Conservation (phyloP, 1,140 invertebrate genomes). For the Apis cerana region DNA sequence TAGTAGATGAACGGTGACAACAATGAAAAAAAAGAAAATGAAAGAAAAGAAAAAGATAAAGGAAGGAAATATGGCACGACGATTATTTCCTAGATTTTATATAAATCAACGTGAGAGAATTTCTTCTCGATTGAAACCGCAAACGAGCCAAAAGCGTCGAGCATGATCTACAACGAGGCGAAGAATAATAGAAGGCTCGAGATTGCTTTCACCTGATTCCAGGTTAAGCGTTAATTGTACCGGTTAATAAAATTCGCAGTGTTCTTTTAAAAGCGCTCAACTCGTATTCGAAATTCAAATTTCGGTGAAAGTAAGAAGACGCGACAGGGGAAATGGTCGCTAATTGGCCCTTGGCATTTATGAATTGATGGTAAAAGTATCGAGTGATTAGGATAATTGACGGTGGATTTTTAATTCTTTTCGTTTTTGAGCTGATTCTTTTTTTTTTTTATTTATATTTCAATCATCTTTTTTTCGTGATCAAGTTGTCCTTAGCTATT, state of each 20-base stretch:
- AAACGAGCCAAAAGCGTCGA: background rate
- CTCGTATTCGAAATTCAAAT: slow-evolving; percentile 43
- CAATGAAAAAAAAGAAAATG: background rate
- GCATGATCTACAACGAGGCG: slow-evolving; percentile 1
- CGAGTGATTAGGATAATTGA: too few relatives aligned
- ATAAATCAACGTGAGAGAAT: slow-evolving; percentile 16
- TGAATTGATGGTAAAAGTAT: background rate
- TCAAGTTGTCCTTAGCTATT: too few relatives aligned
- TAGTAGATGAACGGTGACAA: background rate
- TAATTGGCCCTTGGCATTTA: background rate
- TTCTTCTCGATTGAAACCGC: background rate
- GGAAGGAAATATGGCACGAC: background rate
- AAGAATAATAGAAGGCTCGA: slow-evolving; percentile 34
- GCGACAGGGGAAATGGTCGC: background rate
- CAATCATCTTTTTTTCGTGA: too few relatives aligned
- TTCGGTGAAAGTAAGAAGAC: slow-evolving; percentile 50
- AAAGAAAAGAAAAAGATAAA: background rate
- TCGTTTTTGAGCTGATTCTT: too few relatives aligned
- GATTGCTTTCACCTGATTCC: slow-evolving; percentile 46
- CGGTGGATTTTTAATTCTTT: too few relatives aligned
- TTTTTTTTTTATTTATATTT: too few relatives aligned
- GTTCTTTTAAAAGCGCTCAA: slow-evolving; percentile 2
- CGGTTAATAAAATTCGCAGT: slow-evolving; percentile 41
- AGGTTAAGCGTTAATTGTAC: slow-evolving; percentile 45
- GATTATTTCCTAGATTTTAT: background rate